Base-by-base conservation (phyloP, 2,888 invertebrate genomes). In the Ophion ventricosus region DNA sequence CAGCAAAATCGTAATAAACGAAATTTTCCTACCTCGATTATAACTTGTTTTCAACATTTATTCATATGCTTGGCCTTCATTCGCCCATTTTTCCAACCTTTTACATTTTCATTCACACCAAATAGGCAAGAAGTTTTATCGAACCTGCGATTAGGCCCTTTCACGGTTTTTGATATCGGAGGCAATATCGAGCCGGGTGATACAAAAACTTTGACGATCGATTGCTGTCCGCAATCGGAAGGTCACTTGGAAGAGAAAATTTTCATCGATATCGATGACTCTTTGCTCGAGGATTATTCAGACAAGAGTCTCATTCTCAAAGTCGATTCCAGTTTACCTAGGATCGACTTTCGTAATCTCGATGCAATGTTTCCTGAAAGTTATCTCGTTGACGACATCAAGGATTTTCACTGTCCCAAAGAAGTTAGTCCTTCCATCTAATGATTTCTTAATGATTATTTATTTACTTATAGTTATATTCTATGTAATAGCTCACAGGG, bases 321-420 rank as follows among this genome's bases (percentile, higher is more conserved):
- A 1, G 95, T 95, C 2, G 94, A 94, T 20, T 95, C 95, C 26
- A 94, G 94, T n/a, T 92, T 95, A 88, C 95, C 96, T 0, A 92
- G 92, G 10, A 89, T 96, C 77, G 95, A 95, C 89, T 94, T 96
- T 80, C 93, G 94, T 90, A 94, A 96, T 89, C 90, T 94, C 26
- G 94, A 94, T 75, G 94, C 93, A 2, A 95, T 96, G 0, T 96
- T 96, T 89, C 94, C 94, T 82, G 95, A 95, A 90, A 95, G 95
- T 88, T 93, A 95, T 25, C 94, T 96, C 81, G 94, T 95, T 0
- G 94, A 95, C 88, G 93, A 92, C 78, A 88, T 95, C 67, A 89
- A 93, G 0, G 95, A 95, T 83, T 95, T 95, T 85, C 92, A 94
- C 88, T 93, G 94, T 59, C 94, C 94, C 1, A 94, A 94, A 75